These are phyloP conservation scores for Lordiphosa andalusiaca DNA, from an alignment of 2,888 invertebrate genomes.

Conservation along the genomic window DNA sequence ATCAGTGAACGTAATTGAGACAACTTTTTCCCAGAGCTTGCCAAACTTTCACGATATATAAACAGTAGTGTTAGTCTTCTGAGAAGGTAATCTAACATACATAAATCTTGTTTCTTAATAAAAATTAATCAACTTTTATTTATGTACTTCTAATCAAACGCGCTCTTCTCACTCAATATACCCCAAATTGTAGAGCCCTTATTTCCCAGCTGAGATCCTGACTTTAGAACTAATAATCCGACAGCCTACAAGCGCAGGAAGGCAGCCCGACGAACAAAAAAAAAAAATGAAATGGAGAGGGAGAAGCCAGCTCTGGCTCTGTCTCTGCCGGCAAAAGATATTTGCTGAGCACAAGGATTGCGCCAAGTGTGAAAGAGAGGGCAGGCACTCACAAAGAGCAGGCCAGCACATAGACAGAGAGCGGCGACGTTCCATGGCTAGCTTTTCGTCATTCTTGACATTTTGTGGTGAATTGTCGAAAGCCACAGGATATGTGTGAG, in stretches of 20 bases:
- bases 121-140: too few species aligned
- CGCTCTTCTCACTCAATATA: slow-evolving; percentile 23
- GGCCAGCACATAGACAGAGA: slow-evolving; percentile 43
- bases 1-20: too few species aligned
- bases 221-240: slow-evolving; percentile 76
- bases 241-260: slow-evolving; percentile 70
- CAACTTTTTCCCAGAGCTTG: too few species aligned
- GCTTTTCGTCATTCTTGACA: slow-evolving; percentile 80
- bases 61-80: too few species aligned
- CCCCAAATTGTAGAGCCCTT: slow-evolving; percentile 42
- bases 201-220: slow-evolving; percentile 60
- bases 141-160: background rate
- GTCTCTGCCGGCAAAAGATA: slow-evolving; percentile 44
- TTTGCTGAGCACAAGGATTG: slow-evolving; percentile 49
- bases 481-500: slow-evolving; percentile 77
- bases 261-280: slow-evolving; percentile 27
- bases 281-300: slow-evolving; percentile 36
- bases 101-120: too few species aligned
- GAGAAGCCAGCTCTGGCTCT: slow-evolving; percentile 31
- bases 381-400: slow-evolving; percentile 25
- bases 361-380: slow-evolving; percentile 23
- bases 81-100: too few species aligned
- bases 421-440: slow-evolving; percentile 47
- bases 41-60: too few species aligned
- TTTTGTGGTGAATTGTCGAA: slow-evolving; percentile 81